Evolutionary conservation across 2,797 vertebrate species (phyloP).

Genomic region (Phrynocephalus guinanensis): DNA sequence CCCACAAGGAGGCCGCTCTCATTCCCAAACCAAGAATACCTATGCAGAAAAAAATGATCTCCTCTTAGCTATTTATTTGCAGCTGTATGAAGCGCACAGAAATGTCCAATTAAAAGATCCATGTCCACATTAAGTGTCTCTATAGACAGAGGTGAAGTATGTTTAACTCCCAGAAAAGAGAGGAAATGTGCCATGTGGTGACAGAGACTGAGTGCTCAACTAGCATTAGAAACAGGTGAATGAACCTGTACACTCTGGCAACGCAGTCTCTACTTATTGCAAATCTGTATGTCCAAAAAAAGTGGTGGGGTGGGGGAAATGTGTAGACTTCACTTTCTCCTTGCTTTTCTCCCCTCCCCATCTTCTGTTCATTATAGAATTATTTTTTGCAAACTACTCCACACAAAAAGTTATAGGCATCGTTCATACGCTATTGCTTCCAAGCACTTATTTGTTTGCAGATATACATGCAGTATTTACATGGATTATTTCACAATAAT

Average conservation of each 20-base stretch:
- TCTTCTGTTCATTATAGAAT: background rate
- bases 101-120: slow-evolving; percentile 65
- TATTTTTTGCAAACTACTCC: background rate
- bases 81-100: slow-evolving; percentile 56
- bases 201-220: slow-evolving; percentile 67
- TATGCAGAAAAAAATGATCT: slow-evolving; percentile 54
- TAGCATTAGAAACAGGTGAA: slow-evolving; percentile 61
- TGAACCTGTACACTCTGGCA: slow-evolving; percentile 58
- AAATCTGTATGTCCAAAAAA: background rate
- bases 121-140: slow-evolving; percentile 65
- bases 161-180: slow-evolving; percentile 60
- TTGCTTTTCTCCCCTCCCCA: background rate
- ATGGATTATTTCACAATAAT: too few species aligned
- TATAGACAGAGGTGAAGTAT: slow-evolving; percentile 71
- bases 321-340: background rate
- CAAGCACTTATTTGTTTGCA: background rate
- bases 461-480: too few species aligned
- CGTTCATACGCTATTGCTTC: background rate
- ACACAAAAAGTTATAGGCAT: background rate
- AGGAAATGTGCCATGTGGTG: slow-evolving; percentile 59
- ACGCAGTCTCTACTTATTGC: slow-evolving; percentile 66
- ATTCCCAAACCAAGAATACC: slow-evolving; percentile 46
- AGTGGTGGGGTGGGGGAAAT: background rate
- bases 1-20: slow-evolving; percentile 36
- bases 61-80: slow-evolving; percentile 49